Evolutionary conservation across 2,113 vertebrate genomes (phyloP).

Genomic region (Castor canadensis): DNA sequence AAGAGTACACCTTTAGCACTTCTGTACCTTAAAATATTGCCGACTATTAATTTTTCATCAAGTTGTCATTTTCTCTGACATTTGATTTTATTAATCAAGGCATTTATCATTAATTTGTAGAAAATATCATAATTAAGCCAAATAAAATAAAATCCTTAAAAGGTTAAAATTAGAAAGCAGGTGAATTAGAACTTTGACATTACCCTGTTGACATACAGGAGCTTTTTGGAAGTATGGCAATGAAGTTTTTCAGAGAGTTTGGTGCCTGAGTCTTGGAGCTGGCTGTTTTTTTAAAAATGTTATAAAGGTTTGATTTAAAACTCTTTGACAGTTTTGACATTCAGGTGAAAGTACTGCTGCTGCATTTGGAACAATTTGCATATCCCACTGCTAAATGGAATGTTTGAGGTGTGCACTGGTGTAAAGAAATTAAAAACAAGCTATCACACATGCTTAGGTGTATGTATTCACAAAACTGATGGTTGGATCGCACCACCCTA

Average conservation of each 20-base stretch:
- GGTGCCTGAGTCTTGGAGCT: constrained; percentile 41
- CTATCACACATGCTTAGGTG: constrained; percentile 75
- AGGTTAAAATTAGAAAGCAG: constrained; percentile 76
- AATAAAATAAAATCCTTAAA: constrained; percentile 76
- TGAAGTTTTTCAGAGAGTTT: constrained; percentile 66
- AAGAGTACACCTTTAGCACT: constrained; percentile 68
- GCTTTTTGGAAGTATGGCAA: constrained; percentile 47
- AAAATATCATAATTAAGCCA: constrained; percentile 78
- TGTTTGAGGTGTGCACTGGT: constrained; percentile 78
- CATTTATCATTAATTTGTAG: constrained; percentile 76
- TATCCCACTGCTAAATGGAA: constrained; percentile 82
- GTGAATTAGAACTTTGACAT: constrained; percentile 72
- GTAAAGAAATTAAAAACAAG: constrained; percentile 85
- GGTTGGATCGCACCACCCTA: constrained; percentile 42
- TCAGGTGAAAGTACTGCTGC: constrained; percentile 81
- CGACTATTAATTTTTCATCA: constrained; percentile 80
- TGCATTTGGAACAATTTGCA: constrained; percentile 83
- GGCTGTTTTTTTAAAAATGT: constrained; percentile 70
- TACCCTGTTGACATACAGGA: constrained; percentile 63
- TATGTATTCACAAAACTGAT: constrained; percentile 75
- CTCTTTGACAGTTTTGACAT: constrained; percentile 82
- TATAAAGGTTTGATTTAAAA: constrained; percentile 81
- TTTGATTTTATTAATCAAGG: constrained; percentile 72
- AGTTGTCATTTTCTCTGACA: constrained; percentile 75
- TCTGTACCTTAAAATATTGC: constrained; percentile 78